Conservation (phyloP, 1,140 invertebrate species). For the Pachypsylla venusta region DNA sequence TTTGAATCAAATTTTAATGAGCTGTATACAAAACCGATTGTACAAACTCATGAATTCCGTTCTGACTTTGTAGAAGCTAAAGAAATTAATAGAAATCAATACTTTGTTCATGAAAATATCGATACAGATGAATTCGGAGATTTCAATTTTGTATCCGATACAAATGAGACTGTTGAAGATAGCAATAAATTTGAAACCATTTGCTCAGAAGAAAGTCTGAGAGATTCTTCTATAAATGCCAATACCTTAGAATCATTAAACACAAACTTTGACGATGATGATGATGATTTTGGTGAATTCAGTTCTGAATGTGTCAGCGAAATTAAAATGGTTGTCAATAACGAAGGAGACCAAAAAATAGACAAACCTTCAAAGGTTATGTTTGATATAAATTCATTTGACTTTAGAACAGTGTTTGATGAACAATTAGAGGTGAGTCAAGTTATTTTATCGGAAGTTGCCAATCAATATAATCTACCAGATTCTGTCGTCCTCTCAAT, state of each 20-base stretch:
- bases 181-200: too few species aligned
- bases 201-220: too few species aligned
- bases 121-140: neutral
- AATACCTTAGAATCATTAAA: too few species aligned
- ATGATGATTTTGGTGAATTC: conserved; percentile 4
- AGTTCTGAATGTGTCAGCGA: neutral
- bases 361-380: neutral
- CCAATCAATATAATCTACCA: too few species aligned
- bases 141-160: neutral
- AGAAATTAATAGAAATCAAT: neutral
- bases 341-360: too few species aligned
- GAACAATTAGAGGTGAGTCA: neutral
- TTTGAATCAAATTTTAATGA: neutral
- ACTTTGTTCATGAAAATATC: neutral
- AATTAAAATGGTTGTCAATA: too few species aligned
- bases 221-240: too few species aligned
- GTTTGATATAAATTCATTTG: neutral
- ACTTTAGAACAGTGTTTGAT: neutral
- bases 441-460: too few species aligned
- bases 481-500: too few species aligned
- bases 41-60: neutral
- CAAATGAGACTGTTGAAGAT: neutral
- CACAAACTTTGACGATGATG: neutral
- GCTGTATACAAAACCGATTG: neutral
- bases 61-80: neutral